Base-by-base conservation (phyloP, 2,797 vertebrate species). In the Calcarius lapponicus region DNA sequence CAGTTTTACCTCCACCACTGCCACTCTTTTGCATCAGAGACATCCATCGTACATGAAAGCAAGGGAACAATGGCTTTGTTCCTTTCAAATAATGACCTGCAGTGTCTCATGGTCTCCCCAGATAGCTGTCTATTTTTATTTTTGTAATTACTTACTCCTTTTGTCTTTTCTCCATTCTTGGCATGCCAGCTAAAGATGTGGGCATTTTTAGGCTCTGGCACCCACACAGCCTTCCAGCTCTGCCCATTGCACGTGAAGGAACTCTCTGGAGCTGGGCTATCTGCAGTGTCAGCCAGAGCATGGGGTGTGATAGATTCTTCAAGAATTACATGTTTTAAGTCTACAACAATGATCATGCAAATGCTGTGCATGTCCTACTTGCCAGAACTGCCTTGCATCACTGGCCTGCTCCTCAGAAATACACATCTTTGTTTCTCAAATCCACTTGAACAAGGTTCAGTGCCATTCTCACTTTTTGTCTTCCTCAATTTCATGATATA, bases 371-470 rank as follows among this genome's bases (percentile, higher is more conserved):
- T 32, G 18, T 13, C 18, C 7, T 42, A 1, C 29, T 84, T 85
- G 70, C n/a, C 22, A 31, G 48, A 26, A 7, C 48, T 67, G 43
- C 17, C 36, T 74, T 1, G 1, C 21, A 17, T 29, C 12, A 11
- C 34, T 79, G 42, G 10, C 19, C 45, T 74, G 24, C 26, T 66
- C 4, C 74, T 73, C 18, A 53, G 34, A 65, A 73, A 31, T 17
- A 20, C 8, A 5, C 4, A 6, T 18, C 34, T 73, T 53, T 70
- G 17, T 57, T 8, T n/a, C 64, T 65, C 20, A 84, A 80, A 74
- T 28, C 8, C 26, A 12, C 14, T 80, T 70, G 47, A 53, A 40
- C 0, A 2, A 22, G 6, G 13, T 80, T 40, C 0, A 1, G 22
- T 76, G 48, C 13, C 4, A 1, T 67, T 70, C 26, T 64, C 10